A percentile compares a stretch with the other conserved stretches of the same genome.
phyloP scores from a whole-genome alignment of 1,140 invertebrate species.

The Penaeus indicus region DNA sequence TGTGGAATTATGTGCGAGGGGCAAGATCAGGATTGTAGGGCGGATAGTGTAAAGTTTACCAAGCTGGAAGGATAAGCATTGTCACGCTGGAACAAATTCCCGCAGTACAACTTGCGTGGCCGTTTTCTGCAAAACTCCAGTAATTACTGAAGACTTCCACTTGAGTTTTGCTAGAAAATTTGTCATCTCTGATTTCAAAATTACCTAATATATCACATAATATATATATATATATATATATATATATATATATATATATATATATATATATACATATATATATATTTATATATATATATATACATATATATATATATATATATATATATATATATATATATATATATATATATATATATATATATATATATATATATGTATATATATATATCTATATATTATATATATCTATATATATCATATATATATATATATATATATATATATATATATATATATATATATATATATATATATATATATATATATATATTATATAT shows the following conservation, averaged over 20 bases:
- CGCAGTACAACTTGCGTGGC: no score
- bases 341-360: neutral
- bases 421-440: constrained; percentile 30
- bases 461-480: constrained; percentile 9
- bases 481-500: neutral
- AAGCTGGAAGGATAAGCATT: no score
- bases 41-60: no score
- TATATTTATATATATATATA: neutral
- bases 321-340: neutral
- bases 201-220: neutral
- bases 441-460: constrained; percentile 30
- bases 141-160: neutral
- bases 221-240: neutral
- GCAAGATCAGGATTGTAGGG: no score
- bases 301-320: neutral
- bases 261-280: constrained; percentile 12
- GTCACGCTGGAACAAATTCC: no score
- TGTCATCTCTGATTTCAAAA: neutral
- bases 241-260: constrained; percentile 10
- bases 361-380: neutral
- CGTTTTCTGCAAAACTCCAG: no score
- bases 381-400: constrained; percentile 14
- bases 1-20: no score
- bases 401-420: neutral
- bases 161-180: neutral